phyloP scores from a whole-genome alignment of 2,797 vertebrate species.

The Notoglanidium macrostoma region DNA sequence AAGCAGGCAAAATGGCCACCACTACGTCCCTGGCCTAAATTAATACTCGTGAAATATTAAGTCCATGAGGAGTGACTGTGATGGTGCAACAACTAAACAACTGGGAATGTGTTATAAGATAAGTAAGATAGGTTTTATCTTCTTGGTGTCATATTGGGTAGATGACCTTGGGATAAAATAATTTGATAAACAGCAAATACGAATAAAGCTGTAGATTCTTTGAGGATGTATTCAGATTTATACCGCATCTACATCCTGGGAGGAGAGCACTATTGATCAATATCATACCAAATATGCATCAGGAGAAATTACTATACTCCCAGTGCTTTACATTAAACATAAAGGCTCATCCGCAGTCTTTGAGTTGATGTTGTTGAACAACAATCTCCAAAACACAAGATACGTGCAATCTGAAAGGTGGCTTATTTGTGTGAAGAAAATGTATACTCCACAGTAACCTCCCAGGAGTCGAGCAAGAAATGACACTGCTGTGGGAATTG shows the following conservation, averaged over 20 bases:
- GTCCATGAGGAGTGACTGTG: neutral
- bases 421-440: neutral
- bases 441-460: neutral
- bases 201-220: neutral
- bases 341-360: neutral
- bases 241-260: neutral
- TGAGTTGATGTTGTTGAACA: slow-evolving; percentile 7
- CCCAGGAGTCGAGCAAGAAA: neutral
- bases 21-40: slow-evolving; percentile 48
- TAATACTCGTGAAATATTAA: neutral
- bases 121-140: neutral
- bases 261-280: slow-evolving; percentile 11
- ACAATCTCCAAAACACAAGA: neutral
- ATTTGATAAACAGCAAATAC: neutral
- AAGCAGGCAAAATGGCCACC: slow-evolving; percentile 71
- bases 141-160: neutral
- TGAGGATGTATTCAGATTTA: slow-evolving; percentile 9
- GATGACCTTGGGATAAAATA: neutral
- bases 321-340: slow-evolving; percentile 4
- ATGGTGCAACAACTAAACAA: neutral
- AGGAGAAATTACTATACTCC: neutral
- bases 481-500: neutral
- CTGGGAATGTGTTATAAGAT: neutral
- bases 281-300: slow-evolving; percentile 27
- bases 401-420: slow-evolving; percentile 2